A percentile compares a stretch with the other conserved stretches of the same genome.
phyloP scores from a whole-genome alignment of 2,113 vertebrate species.

The Tragelaphus buxtoni region DNA sequence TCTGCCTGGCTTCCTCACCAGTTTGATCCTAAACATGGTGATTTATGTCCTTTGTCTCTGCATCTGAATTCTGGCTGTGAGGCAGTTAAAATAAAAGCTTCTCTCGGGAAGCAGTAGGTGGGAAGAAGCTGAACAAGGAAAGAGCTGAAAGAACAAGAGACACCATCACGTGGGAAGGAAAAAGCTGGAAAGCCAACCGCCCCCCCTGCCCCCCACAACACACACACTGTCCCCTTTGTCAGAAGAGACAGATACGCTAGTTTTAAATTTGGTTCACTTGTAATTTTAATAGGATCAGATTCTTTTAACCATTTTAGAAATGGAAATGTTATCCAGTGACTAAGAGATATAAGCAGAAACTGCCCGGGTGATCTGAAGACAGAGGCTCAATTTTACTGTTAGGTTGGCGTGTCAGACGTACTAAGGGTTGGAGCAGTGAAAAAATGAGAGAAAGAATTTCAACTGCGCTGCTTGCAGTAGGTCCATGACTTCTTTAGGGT shows the following conservation, averaged over 20 bases:
- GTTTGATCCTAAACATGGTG: neutral
- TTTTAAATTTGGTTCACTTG: neutral
- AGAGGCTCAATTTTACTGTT: neutral
- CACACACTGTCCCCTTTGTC: neutral
- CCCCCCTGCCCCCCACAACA: no score
- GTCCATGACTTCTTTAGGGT: neutral
- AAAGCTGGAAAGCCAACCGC: neutral
- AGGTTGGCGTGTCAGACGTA: rapidly evolving
- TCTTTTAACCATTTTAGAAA: neutral
- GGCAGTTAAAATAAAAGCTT: neutral
- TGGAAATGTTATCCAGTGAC: neutral
- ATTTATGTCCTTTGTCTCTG: neutral
- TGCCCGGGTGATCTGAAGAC: neutral
- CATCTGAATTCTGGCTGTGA: neutral
- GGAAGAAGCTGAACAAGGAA: neutral
- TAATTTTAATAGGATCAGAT: neutral
- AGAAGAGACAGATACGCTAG: neutral
- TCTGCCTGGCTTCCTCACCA: neutral
- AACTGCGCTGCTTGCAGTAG: neutral
- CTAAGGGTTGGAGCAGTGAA: neutral
- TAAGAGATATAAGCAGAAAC: neutral
- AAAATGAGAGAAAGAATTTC: neutral
- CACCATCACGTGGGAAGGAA: neutral
- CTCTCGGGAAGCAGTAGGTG: neutral
- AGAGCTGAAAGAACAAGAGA: neutral